These are phyloP conservation scores for Oncorhynchus kisutch DNA, from an alignment of 2,113 vertebrate genomes.

Conservation along the genomic window DNA sequence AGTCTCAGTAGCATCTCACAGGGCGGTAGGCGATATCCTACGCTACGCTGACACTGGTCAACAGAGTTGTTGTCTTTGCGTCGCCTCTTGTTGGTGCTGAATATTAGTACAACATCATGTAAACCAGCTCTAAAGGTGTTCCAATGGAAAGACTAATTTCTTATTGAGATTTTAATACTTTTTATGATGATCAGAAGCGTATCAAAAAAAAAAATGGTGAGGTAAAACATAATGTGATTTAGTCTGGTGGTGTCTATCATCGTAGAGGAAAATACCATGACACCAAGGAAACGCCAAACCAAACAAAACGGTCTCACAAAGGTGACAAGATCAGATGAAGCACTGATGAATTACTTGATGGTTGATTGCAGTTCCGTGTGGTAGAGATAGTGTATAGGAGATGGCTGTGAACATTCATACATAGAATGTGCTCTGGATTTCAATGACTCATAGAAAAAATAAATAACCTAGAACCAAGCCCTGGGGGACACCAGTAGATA, in stretches of 20 bases:
- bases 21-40: too few species aligned
- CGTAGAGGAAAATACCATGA: conserved; percentile 28
- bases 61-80: too few species aligned
- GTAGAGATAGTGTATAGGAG: neutral
- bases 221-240: too few species aligned
- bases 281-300: conserved; percentile 31
- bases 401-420: neutral
- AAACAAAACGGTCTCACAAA: conserved; percentile 29
- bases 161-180: conserved; percentile 30
- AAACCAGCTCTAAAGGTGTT: neutral
- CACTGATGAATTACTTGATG: too few species aligned
- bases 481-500: too few species aligned
- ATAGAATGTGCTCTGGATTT: too few species aligned
- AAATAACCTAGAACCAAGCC: too few species aligned
- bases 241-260: neutral
- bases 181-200: neutral
- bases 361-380: too few species aligned
- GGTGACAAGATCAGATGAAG: neutral
- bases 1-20: too few species aligned
- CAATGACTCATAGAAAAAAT: too few species aligned
- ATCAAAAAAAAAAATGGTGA: neutral
- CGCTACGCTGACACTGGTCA: too few species aligned
- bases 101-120: conserved; percentile 24
- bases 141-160: conserved; percentile 23
- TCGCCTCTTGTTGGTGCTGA: conserved; percentile 3